Evolutionary conservation across 1,140 invertebrate species (phyloP).

Genomic region (Latrodectus geometricus): DNA sequence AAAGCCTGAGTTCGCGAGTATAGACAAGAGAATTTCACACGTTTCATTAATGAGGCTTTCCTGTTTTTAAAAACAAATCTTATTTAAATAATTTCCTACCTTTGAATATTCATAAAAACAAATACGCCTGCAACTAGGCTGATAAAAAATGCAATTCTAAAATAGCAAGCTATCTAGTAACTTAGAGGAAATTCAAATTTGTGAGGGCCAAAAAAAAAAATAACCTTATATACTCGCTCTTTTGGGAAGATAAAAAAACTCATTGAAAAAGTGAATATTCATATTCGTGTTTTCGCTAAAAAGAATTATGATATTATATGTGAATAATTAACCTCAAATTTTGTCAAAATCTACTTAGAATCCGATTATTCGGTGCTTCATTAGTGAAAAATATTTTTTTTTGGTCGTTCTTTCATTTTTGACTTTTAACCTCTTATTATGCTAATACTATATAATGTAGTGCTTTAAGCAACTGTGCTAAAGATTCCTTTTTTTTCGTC

Average conservation of each 20-base stretch:
- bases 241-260: constrained; percentile 33
- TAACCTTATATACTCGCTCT: too few species aligned
- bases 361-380: constrained; percentile 16
- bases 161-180: neutral
- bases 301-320: constrained; percentile 17
- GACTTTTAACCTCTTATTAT: constrained; percentile 58
- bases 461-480: constrained; percentile 18
- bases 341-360: neutral
- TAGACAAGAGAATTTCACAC: constrained; percentile 22
- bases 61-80: constrained; percentile 33
- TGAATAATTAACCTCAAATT: constrained; percentile 60
- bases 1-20: constrained; percentile 17
- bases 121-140: neutral
- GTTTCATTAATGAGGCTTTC: constrained; percentile 37
- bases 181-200: constrained; percentile 28
- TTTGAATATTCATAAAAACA: constrained; percentile 61
- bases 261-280: constrained; percentile 60
- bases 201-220: neutral
- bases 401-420: constrained; percentile 12
- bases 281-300: constrained; percentile 10
- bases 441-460: constrained; percentile 29
- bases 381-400: constrained; percentile 15
- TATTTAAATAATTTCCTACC: constrained; percentile 22
- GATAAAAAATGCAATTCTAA: neutral
- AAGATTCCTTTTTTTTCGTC: constrained; percentile 13